Evolutionary conservation across 2,797 vertebrate species (phyloP), one percentile per base, ranked within the genome.

Genomic region (Enoplosus armatus): DNA sequence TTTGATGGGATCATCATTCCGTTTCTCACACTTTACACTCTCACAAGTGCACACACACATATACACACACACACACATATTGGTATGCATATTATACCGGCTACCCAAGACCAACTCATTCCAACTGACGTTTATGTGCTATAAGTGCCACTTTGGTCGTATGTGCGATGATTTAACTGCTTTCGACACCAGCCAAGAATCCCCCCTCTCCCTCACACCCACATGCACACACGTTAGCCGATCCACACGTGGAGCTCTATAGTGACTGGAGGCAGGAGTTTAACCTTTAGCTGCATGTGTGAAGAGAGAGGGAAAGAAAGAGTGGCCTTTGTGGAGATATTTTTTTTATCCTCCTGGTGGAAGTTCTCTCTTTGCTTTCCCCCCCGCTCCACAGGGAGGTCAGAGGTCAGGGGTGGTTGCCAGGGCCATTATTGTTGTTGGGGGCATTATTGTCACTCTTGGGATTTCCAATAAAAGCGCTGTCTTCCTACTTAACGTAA

Each of bases 91-190:
- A 87, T 89, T 79, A 68, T 56, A 70, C 62, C 10, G 6, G 80
- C 82, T 79, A 48, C 79, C 73, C 59, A 50, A 50, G 81, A 80
- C 87, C 82, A 68, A 77, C 79, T 92, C 84, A 87, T 88, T 89
- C 83, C 79, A 33, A 33, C 54, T 92, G 93, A 93, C 82, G 50
- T 95, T 93, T 91, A 93, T 91, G 80, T 83, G 88, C 91, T 86
- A 77, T 91, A 90, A 94, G 91, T 92, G 91, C 91, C 93, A 92
- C 90, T 92, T 90, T 67, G 82, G 61, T 88, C 84, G 84, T 77
- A 62, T 89, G 85, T 89, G 87, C 5, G 29, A 89, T 93, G 88
- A 92, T 94, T 93, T 93, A 93, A 92, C 87, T 16, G 58, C 87
- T 79, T 89, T 88, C 31, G 31, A 84, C 87, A 73, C 71, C 15